Base-by-base conservation (phyloP, 2,113 vertebrate species). In the Regulus satrapa region DNA sequence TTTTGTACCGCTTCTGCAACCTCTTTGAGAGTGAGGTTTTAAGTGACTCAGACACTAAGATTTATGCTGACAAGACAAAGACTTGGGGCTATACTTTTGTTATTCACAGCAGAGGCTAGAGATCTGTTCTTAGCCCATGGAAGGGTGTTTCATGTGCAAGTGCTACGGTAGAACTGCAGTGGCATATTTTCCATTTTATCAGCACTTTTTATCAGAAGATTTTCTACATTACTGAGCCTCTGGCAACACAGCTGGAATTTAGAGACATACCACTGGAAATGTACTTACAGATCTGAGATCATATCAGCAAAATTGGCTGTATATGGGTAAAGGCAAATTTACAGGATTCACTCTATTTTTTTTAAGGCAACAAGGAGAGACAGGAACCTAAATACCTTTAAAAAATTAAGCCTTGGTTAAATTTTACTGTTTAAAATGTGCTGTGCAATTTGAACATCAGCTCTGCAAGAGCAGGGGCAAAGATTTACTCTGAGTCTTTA, bases 101-200 rank as follows among this genome's bases (percentile, higher is more conserved):
- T 85, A 82, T 56, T 94, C 62, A 51, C 82, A 79, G 26, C 62
- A 83, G 85, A 62, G 38, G 41, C 28, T 4, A 3, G 52, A 82
- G 40, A 25, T 63, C 28, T 89, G 31, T 64, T 88, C 71, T 79
- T 78, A 89, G 66, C 54, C 52, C 40, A 8, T 69, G 51, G 78
- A 90, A 76, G 24, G 41, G 31, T 38, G 54, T 93, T 93, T 93
- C 81, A 89, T 79, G 74, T 76, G 18, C 18, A 95, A 89, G 48
- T 75, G 34, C 34, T 79, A 79, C 49, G 88, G 48, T 61, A 88
- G 18, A 58, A 75, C 45, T 85, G 64, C 74, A 78, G 24, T 61
- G 49, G 74, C 73, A 64, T 94, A 31, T 90, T 96, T 93, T 94
- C 40, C 23, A 64, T 82, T 85, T 90, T 94, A 92, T 92, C 88